A percentile compares a stretch with the other conserved stretches of the same genome.
These are phyloP conservation scores for Scaptomyza tumidula DNA, from an alignment of 2,888 invertebrate genomes.

Conservation along the genomic window DNA sequence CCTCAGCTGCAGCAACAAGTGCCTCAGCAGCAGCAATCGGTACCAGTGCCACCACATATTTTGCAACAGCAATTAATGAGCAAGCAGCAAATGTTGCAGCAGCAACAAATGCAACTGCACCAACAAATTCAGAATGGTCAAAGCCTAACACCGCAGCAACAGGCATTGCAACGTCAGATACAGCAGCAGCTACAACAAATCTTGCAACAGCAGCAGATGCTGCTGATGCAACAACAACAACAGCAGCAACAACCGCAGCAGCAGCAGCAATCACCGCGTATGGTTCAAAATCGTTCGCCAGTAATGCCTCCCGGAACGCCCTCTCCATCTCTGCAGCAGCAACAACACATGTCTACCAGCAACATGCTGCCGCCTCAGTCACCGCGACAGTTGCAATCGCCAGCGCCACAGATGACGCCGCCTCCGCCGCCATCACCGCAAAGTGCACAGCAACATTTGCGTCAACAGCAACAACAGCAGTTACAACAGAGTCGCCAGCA, in stretches of 20 bases:
- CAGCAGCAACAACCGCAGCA: conserved; percentile 84
- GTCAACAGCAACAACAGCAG: conserved; percentile 79
- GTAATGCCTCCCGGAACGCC: conserved; percentile 79
- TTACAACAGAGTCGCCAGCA: conserved; percentile 71
- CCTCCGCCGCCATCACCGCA: conserved; percentile 83
- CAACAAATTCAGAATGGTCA: conserved; percentile 81
- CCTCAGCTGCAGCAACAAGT: conserved; percentile 65
- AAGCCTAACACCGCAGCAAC: conserved; percentile 80
- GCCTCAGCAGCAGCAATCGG: conserved; percentile 68
- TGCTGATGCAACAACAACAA: conserved; percentile 84
- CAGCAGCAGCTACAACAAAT: conserved; percentile 86
- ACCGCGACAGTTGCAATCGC: conserved; percentile 82
- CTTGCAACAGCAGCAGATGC: conserved; percentile 84
- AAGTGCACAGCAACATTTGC: conserved; percentile 77
- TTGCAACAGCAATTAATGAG: conserved; percentile 72
- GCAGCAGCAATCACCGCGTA: conserved; percentile 80
- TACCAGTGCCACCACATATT: conserved; percentile 79
- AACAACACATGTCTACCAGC: conserved; percentile 66
- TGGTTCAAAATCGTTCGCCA: conserved; percentile 83
- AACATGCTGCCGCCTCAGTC: conserved; percentile 83
- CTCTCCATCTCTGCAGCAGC: conserved; percentile 80
- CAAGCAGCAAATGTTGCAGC: conserved; percentile 71
- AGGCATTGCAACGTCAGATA: conserved; percentile 85
- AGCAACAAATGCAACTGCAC: conserved; percentile 74
- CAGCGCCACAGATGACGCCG: conserved; percentile 84